Conservation (phyloP, 1,140 invertebrate species). For the Cecropterus lyciades region DNA sequence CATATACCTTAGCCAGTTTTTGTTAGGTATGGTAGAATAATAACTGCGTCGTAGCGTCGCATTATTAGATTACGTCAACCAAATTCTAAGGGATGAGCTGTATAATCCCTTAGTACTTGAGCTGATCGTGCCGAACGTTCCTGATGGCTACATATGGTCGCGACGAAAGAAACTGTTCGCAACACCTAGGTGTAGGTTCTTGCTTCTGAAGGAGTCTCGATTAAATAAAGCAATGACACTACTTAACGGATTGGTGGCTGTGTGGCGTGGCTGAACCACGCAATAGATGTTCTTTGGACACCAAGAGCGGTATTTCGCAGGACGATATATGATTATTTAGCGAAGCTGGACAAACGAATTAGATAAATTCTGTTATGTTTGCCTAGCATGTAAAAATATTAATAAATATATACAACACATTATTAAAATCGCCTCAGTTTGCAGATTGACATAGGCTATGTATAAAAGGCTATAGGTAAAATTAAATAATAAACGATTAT, state of each 20-base stretch:
- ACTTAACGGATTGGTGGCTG: not conserved
- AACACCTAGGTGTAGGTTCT: not conserved
- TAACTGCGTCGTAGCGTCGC: not conserved
- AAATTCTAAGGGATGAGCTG: not conserved
- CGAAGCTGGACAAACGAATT: too few species aligned
- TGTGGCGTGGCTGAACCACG: too few species aligned
- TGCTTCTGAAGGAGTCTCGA: not conserved
- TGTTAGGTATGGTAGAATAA: not conserved
- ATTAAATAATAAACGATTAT: too few species aligned
- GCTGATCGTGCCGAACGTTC: not conserved
- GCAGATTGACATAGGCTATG: too few species aligned
- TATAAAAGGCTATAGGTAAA: too few species aligned
- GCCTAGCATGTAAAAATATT: too few species aligned
- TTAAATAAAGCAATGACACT: not conserved
- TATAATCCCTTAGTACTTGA: not conserved
- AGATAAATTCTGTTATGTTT: too few species aligned
- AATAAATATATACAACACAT: too few species aligned
- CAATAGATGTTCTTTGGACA: too few species aligned
- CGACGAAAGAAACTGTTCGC: not conserved
- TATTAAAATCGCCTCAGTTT: too few species aligned
- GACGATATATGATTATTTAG: too few species aligned
- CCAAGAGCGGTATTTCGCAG: too few species aligned
- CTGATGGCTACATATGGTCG: not conserved
- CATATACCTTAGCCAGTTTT: not conserved
- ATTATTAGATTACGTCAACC: not conserved